Base-by-base conservation (phyloP, 2,888 invertebrate species). In the Augiades crinisus region DNA sequence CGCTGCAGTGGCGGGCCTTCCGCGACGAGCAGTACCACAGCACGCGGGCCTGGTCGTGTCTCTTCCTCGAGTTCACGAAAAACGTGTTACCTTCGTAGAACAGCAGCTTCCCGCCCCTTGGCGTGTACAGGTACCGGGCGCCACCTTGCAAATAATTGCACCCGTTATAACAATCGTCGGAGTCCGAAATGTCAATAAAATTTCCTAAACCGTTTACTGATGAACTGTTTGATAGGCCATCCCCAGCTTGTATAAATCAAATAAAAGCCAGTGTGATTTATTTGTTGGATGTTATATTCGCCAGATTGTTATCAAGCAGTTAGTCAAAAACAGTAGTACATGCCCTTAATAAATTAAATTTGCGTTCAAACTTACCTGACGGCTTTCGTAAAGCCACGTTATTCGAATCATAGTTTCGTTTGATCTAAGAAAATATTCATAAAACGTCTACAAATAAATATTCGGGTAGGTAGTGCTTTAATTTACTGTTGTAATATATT, bases 21-120 rank as follows among this genome's bases (percentile, higher is more conserved):
- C 81, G 65, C n/a, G 76, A 77, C 1, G 81, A 82, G 56, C 81
- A 80, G 65, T 78, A 81, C 79, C 81, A 81, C 24, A 81, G 69
- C 33, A 78, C 63, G 3, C 78, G 69, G 8, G 71, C 57, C 53
- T 71, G 66, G 47, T 70, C 65, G 57, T 70, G 68, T 21, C 64
- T 71, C 57, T 72, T 75, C 33, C 74, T 65, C 44, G 72, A 72
- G 64, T 81, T 80, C 53, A 76, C 72, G 72, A 79, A 80, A 67
- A 70, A 82, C 0, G 78, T 81, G 59, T 82, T 75, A 51, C 79
- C 80, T 51, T 71, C 69, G 70, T 73, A 77, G 65, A 74, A 75
- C 27, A 82, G 70, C 47, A 81, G 70, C 41, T 74, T 68, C 13
- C 73, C 73, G 34, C 79, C 80, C 47, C 78, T 70, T 49, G 73